Percentiles rank a stretch among this genome's conserved stretches.
Evolutionary conservation across 1,140 invertebrate genomes (phyloP).

Genomic region (Drosophila gunungcola): DNA sequence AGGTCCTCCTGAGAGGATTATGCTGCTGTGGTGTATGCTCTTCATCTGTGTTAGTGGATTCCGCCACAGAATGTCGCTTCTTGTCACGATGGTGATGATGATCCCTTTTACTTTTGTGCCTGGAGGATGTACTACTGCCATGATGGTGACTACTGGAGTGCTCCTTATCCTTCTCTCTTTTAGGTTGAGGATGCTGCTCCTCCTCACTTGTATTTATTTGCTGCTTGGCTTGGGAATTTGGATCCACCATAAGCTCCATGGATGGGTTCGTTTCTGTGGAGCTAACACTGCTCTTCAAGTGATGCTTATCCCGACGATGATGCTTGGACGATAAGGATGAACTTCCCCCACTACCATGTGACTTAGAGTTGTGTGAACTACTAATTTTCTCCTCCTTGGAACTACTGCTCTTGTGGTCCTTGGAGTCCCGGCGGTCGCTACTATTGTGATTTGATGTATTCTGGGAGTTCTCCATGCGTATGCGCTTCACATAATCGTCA

Average conservation of each 20-base stretch:
- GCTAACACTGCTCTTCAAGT: slow-evolving; percentile 50
- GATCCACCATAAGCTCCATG: slow-evolving; percentile 14
- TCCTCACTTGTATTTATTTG: slow-evolving; percentile 66
- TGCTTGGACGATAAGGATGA: slow-evolving; percentile 64
- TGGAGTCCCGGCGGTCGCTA: slow-evolving; percentile 89
- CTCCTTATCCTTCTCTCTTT: slow-evolving; percentile 38
- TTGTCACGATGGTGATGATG: slow-evolving; percentile 81
- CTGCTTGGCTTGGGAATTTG: slow-evolving; percentile 14
- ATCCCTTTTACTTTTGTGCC: slow-evolving; percentile 76
- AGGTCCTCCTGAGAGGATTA: slow-evolving; percentile 65
- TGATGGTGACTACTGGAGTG: slow-evolving; percentile 68
- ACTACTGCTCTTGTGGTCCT: slow-evolving; percentile 86
- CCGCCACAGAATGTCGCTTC: slow-evolving; percentile 75
- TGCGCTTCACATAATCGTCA: slow-evolving; percentile 89
- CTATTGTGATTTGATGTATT: slow-evolving; percentile 22
- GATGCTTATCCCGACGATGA: slow-evolving; percentile 63
- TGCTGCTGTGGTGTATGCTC: slow-evolving; percentile 50
- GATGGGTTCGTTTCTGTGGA: slow-evolving; percentile 28
- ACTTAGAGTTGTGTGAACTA: slow-evolving; percentile 45
- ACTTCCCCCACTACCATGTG: slow-evolving; percentile 39
- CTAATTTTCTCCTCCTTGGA: slow-evolving; percentile 58
- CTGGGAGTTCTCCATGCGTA: slow-evolving; percentile 86
- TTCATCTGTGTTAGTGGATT: slow-evolving; percentile 76
- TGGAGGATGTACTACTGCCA: slow-evolving; percentile 50
- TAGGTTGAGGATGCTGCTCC: slow-evolving; percentile 50